A percentile compares a stretch with the other conserved stretches of the same genome.
phyloP scores from a whole-genome alignment of 2,888 invertebrate species.

The Hetaerina titia region DNA sequence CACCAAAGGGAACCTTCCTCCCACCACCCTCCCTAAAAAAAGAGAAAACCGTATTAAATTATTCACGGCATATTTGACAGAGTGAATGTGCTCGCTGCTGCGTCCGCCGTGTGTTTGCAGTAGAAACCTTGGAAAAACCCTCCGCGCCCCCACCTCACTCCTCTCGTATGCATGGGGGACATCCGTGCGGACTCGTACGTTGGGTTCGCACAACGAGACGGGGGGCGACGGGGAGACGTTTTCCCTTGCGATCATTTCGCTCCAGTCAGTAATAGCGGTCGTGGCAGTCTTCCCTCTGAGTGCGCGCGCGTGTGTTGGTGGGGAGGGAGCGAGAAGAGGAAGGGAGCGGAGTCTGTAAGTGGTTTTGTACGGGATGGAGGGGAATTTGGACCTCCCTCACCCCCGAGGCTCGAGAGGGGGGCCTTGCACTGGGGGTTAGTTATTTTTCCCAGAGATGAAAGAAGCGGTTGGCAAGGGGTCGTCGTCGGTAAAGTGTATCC shows the following conservation, averaged over 20 bases:
- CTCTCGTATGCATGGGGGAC: neutral
- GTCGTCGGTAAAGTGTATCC: neutral
- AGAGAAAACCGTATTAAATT: neutral
- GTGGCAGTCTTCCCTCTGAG: neutral
- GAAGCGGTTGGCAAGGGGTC: slow-evolving; percentile 12
- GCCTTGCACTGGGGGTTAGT: neutral
- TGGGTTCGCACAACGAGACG: too few relatives aligned
- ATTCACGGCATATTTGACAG: neutral
- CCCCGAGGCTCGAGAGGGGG: neutral
- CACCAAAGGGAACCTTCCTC: neutral
- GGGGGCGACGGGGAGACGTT: neutral
- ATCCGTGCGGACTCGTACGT: neutral
- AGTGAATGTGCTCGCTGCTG: neutral
- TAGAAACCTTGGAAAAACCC: neutral
- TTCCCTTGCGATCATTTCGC: neutral
- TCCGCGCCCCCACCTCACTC: neutral
- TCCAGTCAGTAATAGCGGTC: neutral
- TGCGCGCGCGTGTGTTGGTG: neutral
- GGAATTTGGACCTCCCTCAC: neutral
- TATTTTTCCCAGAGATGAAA: slow-evolving; percentile 19
- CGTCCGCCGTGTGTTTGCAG: neutral
- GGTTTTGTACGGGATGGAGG: too few relatives aligned
- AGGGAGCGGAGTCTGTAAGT: neutral
- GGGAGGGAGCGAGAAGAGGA: neutral
- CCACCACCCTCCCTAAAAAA: neutral